Evolutionary conservation across 92 coral and sea anemone species (phyloP), one percentile per base, ranked within the genome.

Genomic region (Plumapathes pennacea): DNA sequence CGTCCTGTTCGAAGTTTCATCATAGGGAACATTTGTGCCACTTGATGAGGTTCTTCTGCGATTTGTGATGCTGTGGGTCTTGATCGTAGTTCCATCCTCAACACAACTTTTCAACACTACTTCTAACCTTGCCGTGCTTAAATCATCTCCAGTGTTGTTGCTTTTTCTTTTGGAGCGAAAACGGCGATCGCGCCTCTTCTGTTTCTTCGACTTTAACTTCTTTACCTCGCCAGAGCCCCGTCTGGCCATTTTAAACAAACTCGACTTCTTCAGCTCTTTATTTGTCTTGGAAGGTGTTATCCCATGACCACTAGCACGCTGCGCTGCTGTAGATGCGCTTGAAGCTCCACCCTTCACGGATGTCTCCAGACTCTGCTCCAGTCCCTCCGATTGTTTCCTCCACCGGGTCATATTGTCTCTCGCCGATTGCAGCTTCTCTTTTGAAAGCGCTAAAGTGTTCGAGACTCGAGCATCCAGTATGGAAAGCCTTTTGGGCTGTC

Each of bases 401-500:
- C 92, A 80, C 17, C 71, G 73, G 22, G 76, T 69, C 84, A 84
- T 85, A 32, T 76, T 80, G 33, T 85, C 92, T 41, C 69, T 72
- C 13, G 64, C 88, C 14, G 80, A 71, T 32, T 75, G 85, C 32
- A 84, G 49, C 44, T 77, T 84, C 46, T 85, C 75, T 53, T 69
- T 69, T n/a, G 81, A 69, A 24, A 69, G 54, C 7, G 85, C 89
- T 21, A 84, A 49, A 8, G 80, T 77, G 64, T 64, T 73, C 2
- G 90, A 88, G 19, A 88, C 74, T 27, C 49, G 72, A 20, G 64
- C 69, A 36, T 77, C 89, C n/a, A n/a, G n/a, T n/a, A n/a, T n/a
- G 2, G 95, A 86, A 58, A 72, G 72, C 32, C 78, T 65, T 29
- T 71, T 79, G 18, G 50, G 64, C 18, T 53, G 57, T 52, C 57